These are phyloP conservation scores for Drosophila helvetica DNA, from an alignment of 2,888 invertebrate genomes.

Conservation along the genomic window DNA sequence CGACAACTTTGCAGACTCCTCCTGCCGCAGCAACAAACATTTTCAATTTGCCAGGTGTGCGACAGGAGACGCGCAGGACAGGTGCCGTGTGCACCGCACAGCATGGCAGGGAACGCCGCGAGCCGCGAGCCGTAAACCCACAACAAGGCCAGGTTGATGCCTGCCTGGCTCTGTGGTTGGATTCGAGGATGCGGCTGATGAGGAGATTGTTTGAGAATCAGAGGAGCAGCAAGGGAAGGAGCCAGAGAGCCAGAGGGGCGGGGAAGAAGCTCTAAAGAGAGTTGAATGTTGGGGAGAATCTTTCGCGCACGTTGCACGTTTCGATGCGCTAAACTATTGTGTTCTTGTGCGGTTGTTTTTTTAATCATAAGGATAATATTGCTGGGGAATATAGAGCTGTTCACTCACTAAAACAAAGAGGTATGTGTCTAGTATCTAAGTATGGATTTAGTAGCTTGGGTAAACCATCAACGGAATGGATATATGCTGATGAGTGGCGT, in stretches of 20 bases:
- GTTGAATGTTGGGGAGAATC: neutral
- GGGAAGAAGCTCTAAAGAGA: neutral
- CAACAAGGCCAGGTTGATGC: constrained; percentile 57
- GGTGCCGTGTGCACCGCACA: neutral
- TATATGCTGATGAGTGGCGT: neutral
- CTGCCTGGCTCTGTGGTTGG: constrained; percentile 53
- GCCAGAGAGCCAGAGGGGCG: neutral
- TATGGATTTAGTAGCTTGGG: too few species aligned
- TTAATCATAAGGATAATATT: too few species aligned
- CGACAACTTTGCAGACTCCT: constrained; percentile 61
- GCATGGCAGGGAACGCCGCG: constrained; percentile 37
- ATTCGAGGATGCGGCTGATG: constrained; percentile 49
- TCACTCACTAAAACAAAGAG: too few species aligned
- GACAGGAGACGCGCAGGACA: constrained; percentile 6
- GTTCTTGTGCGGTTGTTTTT: too few species aligned
- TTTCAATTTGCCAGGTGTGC: constrained; percentile 65
- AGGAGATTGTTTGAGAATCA: constrained; percentile 75
- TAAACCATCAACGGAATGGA: too few species aligned
- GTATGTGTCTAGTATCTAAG: too few species aligned
- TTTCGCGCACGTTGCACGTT: too few species aligned
- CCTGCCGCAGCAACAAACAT: constrained; percentile 59
- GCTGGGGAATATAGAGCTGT: too few species aligned
- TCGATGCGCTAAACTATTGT: neutral
- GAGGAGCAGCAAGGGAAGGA: constrained; percentile 28
- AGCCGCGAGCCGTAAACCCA: constrained; percentile 69